A percentile compares a stretch with the other conserved stretches of the same genome.
Conservation (phyloP, 92 coral and sea anemone genomes). For the Siderastrea siderea region DNA sequence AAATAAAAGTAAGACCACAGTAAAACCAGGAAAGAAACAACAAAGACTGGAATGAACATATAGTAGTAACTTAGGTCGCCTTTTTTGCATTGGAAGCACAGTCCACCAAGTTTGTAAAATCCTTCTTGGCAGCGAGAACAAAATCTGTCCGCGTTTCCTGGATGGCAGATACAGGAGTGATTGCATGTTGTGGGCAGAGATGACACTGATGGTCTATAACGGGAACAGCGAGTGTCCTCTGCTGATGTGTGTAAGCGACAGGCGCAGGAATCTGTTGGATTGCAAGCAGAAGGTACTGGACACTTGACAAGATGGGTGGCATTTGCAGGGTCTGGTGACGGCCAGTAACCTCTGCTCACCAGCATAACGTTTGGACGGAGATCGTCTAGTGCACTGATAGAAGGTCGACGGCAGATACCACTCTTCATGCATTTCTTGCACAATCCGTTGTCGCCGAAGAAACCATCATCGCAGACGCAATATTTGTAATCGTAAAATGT, state of each 20-base stretch:
- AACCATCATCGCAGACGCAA: slow-evolving; percentile 74
- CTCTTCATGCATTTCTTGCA: slow-evolving; percentile 67
- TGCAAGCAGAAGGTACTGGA: slow-evolving; percentile 59
- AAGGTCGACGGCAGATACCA: slow-evolving; percentile 27
- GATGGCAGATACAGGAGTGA: slow-evolving; percentile 51
- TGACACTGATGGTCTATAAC: neutral
- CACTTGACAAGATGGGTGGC: slow-evolving; percentile 68
- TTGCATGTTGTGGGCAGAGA: slow-evolving; percentile 57
- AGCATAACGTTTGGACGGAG: slow-evolving; percentile 52
- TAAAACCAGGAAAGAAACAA: slow-evolving; percentile 43
- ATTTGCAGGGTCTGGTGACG: slow-evolving; percentile 59
- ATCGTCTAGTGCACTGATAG: slow-evolving; percentile 9
- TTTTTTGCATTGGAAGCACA: slow-evolving; percentile 61
- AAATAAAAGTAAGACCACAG: slow-evolving; percentile 58
- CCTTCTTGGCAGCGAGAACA: slow-evolving; percentile 69
- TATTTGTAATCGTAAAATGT: slow-evolving; percentile 52
- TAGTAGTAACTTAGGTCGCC: slow-evolving; percentile 43
- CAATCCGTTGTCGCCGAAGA: slow-evolving; percentile 63
- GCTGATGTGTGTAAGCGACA: slow-evolving; percentile 33
- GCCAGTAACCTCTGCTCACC: slow-evolving; percentile 63
- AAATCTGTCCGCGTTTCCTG: slow-evolving; percentile 72
- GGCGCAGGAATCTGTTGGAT: slow-evolving; percentile 58
- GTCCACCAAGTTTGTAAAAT: slow-evolving; percentile 66
- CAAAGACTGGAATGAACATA: slow-evolving; percentile 54
- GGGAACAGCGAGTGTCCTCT: neutral